Conservation (phyloP, 2,113 vertebrate genomes). For the Corythoichthys haematopterus region DNA sequence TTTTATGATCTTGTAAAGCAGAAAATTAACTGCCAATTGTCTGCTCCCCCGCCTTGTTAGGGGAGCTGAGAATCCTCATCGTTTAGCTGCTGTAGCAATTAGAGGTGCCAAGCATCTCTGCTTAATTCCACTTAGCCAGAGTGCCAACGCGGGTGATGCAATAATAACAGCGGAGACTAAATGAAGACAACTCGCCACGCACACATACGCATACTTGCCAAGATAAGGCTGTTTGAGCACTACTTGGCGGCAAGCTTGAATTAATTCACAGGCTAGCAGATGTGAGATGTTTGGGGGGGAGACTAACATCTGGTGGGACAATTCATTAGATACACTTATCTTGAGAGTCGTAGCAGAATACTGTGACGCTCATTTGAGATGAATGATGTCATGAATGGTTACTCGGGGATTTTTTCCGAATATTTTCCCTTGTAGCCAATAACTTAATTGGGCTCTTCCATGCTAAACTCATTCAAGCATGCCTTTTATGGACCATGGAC, state of each 20-base stretch:
- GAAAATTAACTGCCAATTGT: conserved; percentile 25
- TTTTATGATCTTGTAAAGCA: conserved; percentile 27
- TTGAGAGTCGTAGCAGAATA: neutral
- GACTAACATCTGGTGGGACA: neutral
- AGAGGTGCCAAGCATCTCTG: conserved; percentile 38
- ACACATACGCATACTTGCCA: conserved; percentile 22
- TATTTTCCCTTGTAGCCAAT: neutral
- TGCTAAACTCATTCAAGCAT: neutral
- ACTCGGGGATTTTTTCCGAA: neutral
- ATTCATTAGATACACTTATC: neutral
- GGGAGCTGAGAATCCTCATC: conserved; percentile 12
- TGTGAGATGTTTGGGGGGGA: conserved; percentile 1
- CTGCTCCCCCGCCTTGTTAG: neutral
- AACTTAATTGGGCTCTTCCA: neutral
- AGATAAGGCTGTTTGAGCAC: conserved; percentile 50
- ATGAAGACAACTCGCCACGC: conserved; percentile 40
- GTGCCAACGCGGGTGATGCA: conserved; percentile 46
- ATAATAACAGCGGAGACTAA: conserved; percentile 29
- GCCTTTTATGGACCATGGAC: neutral
- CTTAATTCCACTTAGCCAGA: conserved; percentile 47
- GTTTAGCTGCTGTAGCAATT: conserved; percentile 49
- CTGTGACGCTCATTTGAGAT: neutral
- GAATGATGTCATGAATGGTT: too few relatives aligned
- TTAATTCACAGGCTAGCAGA: conserved; percentile 51
- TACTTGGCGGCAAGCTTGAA: conserved; percentile 37